A percentile compares a stretch with the other conserved stretches of the same genome.
Evolutionary conservation across 2,888 invertebrate species (phyloP).

Genomic region (Eumerus sabulonum): DNA sequence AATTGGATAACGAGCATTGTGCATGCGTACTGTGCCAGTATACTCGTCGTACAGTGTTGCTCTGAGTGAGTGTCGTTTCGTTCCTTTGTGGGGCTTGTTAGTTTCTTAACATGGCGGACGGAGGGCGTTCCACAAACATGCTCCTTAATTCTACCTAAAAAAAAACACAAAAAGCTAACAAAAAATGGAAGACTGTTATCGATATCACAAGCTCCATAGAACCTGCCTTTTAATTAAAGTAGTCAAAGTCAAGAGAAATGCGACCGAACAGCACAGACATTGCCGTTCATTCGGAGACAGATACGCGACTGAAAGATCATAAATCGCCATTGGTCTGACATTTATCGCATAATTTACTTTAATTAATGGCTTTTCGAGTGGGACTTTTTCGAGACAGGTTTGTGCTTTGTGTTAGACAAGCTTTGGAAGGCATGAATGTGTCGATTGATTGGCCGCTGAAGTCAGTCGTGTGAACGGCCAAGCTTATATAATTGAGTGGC

Average conservation of each 20-base stretch:
- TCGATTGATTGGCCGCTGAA: constrained; percentile 6
- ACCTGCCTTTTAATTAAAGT: no score
- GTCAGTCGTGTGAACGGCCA: constrained; percentile 16
- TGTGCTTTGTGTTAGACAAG: neutral
- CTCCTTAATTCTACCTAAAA: neutral
- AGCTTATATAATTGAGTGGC: constrained; percentile 28
- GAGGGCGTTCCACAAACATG: constrained; percentile 3
- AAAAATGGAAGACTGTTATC: neutral
- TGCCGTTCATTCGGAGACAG: neutral
- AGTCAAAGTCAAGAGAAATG: no score
- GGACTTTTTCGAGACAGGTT: constrained; percentile 9
- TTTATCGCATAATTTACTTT: constrained; percentile 36
- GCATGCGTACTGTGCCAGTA: constrained; percentile 37
- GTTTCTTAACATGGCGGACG: neutral
- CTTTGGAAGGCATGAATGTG: neutral
- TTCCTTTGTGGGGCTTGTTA: neutral
- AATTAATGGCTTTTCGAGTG: neutral
- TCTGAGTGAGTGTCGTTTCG: neutral
- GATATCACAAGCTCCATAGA: neutral
- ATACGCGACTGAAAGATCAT: neutral
- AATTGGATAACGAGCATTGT: constrained; percentile 58
- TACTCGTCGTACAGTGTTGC: neutral
- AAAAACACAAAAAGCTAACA: neutral
- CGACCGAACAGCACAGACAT: no score
- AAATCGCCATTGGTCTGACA: constrained; percentile 32